Conservation (phyloP, 2,797 vertebrate genomes). For the Alectoris magna region DNA sequence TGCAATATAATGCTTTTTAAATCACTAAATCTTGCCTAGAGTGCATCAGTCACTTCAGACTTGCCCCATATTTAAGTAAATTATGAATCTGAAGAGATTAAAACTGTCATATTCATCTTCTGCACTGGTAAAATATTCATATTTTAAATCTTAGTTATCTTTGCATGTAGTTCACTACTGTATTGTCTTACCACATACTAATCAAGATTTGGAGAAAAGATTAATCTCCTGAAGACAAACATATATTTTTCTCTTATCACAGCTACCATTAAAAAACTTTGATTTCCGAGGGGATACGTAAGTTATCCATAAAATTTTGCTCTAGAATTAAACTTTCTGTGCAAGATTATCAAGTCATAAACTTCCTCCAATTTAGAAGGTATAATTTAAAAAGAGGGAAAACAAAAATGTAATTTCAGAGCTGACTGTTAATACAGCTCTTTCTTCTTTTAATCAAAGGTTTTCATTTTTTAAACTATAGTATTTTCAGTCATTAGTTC, state of each 20-base stretch:
- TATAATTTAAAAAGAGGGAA: neutral
- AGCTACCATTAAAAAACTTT: conserved; percentile 13
- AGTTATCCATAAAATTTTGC: neutral
- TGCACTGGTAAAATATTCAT: conserved; percentile 54
- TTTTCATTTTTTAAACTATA: neutral
- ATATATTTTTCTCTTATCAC: conserved; percentile 57
- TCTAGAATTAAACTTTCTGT: neutral
- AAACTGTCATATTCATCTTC: conserved; percentile 67
- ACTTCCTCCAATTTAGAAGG: neutral
- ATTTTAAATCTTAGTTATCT: conserved; percentile 68
- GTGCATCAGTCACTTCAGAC: conserved; percentile 62
- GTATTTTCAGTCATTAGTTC: neutral
- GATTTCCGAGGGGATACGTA: conserved; percentile 33
- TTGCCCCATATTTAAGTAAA: conserved; percentile 68
- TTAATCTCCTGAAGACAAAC: conserved; percentile 44
- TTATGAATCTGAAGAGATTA: conserved; percentile 74
- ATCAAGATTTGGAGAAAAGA: conserved; percentile 69
- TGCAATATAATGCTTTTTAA: conserved; percentile 60
- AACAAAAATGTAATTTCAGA: neutral
- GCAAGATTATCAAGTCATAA: neutral
- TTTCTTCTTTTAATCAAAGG: neutral
- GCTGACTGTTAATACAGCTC: neutral
- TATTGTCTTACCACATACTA: conserved; percentile 68
- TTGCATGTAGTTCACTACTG: conserved; percentile 57
- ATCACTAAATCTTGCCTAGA: conserved; percentile 30